These are phyloP conservation scores for Hesperia comma DNA, from an alignment of 2,888 invertebrate genomes.

Conservation along the genomic window DNA sequence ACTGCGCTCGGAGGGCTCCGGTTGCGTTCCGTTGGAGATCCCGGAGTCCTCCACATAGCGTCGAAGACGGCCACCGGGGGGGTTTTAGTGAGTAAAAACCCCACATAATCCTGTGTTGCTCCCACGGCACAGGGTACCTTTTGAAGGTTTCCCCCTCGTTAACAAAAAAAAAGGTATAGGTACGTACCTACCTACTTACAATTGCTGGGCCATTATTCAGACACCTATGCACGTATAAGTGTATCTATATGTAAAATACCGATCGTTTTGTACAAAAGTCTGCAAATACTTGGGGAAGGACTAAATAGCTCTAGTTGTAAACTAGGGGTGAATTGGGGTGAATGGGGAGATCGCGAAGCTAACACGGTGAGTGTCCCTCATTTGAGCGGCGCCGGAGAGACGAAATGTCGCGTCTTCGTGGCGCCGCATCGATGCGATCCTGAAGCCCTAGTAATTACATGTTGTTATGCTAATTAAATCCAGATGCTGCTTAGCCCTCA, in stretches of 20 bases:
- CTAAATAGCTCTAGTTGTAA: conserved; percentile 20
- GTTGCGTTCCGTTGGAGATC: too few species aligned
- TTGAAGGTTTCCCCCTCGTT: too few species aligned
- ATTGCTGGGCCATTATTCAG: neutral
- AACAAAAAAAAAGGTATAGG: too few species aligned
- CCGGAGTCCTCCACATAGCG: too few species aligned
- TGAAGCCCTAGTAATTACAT: neutral
- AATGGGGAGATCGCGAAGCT: conserved; percentile 8
- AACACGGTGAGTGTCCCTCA: neutral
- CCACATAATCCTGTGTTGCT: too few species aligned
- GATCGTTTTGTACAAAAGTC: neutral
- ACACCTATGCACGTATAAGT: neutral
- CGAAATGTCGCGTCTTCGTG: conserved; percentile 24
- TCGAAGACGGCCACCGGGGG: too few species aligned
- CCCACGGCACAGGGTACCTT: too few species aligned
- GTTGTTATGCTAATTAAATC: conserved; percentile 26
- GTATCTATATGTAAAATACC: neutral
- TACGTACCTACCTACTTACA: too few species aligned
- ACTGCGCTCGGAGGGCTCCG: too few species aligned
- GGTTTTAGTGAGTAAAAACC: too few species aligned
- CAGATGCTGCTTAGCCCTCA: conserved; percentile 26
- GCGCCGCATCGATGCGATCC: conserved; percentile 21
- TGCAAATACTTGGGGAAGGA: conserved; percentile 1
- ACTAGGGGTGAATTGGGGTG: conserved; percentile 21
- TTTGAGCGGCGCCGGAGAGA: conserved; percentile 28